These are phyloP conservation scores for Nipponia nippon DNA, from an alignment of 2,113 vertebrate species.

Conservation along the genomic window DNA sequence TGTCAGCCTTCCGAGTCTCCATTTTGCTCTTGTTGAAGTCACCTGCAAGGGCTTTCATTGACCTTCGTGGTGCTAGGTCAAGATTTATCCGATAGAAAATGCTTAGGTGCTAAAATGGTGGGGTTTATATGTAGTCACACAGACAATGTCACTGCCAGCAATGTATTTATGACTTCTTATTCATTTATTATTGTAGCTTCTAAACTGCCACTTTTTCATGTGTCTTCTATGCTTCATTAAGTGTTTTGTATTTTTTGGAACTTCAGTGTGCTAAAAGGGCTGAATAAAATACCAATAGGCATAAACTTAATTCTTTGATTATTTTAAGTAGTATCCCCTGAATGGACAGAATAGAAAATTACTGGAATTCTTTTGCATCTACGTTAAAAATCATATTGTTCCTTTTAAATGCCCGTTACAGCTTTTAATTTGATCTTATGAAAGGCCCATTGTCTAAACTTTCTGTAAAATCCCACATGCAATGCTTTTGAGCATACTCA, in stretches of 20 bases:
- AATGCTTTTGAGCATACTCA: background rate
- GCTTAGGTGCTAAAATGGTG: background rate
- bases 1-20: background rate
- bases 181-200: background rate
- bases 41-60: background rate
- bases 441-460: background rate
- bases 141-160: background rate
- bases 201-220: background rate
- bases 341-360: background rate
- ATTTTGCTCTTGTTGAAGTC: background rate
- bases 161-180: background rate
- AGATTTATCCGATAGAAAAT: background rate
- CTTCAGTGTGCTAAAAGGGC: background rate
- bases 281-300: background rate
- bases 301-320: background rate
- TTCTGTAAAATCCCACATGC: background rate
- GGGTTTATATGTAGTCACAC: background rate
- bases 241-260: accelerated
- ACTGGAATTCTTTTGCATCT: background rate
- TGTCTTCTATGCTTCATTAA: background rate
- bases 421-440: background rate
- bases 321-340: background rate
- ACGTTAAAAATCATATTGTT: background rate
- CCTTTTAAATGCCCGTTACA: background rate
- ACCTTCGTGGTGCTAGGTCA: background rate